A percentile compares a stretch with the other conserved stretches of the same genome.
Conservation (phyloP, 2,888 invertebrate genomes). For the Nyleta sp. region DNA sequence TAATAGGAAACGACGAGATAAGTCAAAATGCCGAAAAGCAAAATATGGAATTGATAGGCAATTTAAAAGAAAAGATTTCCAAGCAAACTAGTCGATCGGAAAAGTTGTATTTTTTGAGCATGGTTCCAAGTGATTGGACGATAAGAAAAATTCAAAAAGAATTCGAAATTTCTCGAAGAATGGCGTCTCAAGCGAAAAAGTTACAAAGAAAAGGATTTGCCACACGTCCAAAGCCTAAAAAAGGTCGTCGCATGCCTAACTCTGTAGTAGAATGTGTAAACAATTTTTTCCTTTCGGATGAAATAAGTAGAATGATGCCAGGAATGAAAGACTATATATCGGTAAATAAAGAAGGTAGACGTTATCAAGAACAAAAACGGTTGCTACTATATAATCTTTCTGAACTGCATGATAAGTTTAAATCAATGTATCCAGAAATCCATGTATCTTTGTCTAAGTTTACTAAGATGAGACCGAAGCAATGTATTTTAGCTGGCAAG, state of each 20-base stretch:
- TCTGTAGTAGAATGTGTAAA: slow-evolving; percentile 4
- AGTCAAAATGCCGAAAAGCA: too few species aligned
- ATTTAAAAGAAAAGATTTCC: too few species aligned
- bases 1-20: too few species aligned
- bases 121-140: too few species aligned
- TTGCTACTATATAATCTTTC: slow-evolving; percentile 10
- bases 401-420: slow-evolving; percentile 18
- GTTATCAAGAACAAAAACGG: slow-evolving; percentile 20
- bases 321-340: slow-evolving; percentile 37
- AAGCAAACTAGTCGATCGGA: too few species aligned
- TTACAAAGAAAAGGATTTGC: not conserved
- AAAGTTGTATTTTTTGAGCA: too few species aligned
- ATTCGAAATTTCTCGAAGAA: not conserved
- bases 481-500: slow-evolving; percentile 19
- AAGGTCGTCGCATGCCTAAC: not conserved
- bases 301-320: slow-evolving; percentile 32
- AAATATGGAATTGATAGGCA: too few species aligned
- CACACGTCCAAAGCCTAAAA: not conserved
- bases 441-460: slow-evolving; percentile 8
- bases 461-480: slow-evolving; percentile 6
- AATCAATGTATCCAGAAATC: slow-evolving; percentile 10
- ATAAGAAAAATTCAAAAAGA: too few species aligned
- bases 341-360: not conserved
- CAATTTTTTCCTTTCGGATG: slow-evolving; percentile 27
- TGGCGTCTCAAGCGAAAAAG: slow-evolving; percentile 20